phyloP scores from a whole-genome alignment of 2,797 vertebrate genomes.

The Clarias platycephalus region DNA sequence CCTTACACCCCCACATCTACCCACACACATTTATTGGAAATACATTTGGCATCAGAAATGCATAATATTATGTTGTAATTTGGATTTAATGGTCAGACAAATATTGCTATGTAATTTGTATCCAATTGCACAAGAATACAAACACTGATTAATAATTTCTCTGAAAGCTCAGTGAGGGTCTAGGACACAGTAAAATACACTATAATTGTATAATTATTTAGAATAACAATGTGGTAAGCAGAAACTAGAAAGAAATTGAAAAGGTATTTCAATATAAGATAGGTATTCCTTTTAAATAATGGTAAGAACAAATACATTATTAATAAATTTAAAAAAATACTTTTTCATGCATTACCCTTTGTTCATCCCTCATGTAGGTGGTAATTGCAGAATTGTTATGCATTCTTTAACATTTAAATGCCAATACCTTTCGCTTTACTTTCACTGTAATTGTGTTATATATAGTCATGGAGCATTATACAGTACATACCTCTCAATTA shows the following conservation, averaged over 20 bases:
- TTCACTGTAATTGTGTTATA: constrained; percentile 9
- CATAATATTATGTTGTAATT: not conserved
- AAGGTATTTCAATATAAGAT: not conserved
- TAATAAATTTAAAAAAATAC: not conserved
- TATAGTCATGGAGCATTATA: not conserved
- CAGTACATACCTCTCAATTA: not conserved
- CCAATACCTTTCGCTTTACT: not conserved
- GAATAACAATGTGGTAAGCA: not conserved
- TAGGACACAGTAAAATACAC: not conserved
- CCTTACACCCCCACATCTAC: not conserved
- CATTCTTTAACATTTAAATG: not conserved
- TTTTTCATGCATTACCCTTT: too few species aligned
- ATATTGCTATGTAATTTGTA: not conserved
- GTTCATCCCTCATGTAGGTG: not conserved
- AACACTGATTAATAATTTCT: constrained; percentile 6
- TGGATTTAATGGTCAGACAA: not conserved
- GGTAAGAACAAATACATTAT: not conserved
- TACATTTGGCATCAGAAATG: constrained; percentile 4
- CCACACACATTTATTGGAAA: not conserved
- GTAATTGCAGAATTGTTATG: not conserved
- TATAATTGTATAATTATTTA: not conserved
- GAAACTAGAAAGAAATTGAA: not conserved
- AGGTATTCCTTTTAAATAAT: not conserved
- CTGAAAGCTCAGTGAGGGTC: not conserved
- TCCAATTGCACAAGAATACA: not conserved